Conservation (phyloP, 2,888 invertebrate genomes). For the Phaonia tiefii region DNA sequence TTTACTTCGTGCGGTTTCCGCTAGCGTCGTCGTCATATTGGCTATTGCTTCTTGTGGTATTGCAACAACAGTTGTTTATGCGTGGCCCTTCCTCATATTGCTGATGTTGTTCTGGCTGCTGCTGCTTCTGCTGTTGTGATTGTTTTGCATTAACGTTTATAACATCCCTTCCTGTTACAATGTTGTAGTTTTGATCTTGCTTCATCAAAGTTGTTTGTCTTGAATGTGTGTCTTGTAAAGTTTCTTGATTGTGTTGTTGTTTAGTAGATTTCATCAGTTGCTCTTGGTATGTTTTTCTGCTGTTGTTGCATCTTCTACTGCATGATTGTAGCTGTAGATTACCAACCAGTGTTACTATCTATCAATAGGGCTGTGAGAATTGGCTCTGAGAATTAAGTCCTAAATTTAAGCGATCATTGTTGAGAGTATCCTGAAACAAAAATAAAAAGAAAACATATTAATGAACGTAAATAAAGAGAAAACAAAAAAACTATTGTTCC, state of each 20-base stretch:
- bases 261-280: constrained; percentile 67
- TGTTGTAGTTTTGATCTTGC: constrained; percentile 54
- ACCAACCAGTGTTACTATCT: constrained; percentile 66
- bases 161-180: constrained; percentile 20
- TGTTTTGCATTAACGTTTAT: constrained; percentile 35
- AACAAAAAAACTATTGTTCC: too few relatives aligned
- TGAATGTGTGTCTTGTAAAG: constrained; percentile 56
- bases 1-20: constrained; percentile 41
- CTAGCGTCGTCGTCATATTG: constrained; percentile 41
- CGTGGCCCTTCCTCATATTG: constrained; percentile 27
- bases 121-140: constrained; percentile 24
- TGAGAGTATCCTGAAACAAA: constrained; percentile 62
- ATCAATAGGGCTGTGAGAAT: constrained; percentile 81
- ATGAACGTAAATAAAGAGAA: too few relatives aligned
- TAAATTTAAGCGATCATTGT: constrained; percentile 75
- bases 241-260: constrained; percentile 65
- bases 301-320: constrained; percentile 70
- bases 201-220: constrained; percentile 62
- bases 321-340: constrained; percentile 68
- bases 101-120: constrained; percentile 31
- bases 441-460: constrained; percentile 15
- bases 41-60: constrained; percentile 27
- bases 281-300: constrained; percentile 70
- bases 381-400: constrained; percentile 78
- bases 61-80: constrained; percentile 23